Conservation (phyloP, 2,797 vertebrate genomes). For the Myripristis jacobus region DNA sequence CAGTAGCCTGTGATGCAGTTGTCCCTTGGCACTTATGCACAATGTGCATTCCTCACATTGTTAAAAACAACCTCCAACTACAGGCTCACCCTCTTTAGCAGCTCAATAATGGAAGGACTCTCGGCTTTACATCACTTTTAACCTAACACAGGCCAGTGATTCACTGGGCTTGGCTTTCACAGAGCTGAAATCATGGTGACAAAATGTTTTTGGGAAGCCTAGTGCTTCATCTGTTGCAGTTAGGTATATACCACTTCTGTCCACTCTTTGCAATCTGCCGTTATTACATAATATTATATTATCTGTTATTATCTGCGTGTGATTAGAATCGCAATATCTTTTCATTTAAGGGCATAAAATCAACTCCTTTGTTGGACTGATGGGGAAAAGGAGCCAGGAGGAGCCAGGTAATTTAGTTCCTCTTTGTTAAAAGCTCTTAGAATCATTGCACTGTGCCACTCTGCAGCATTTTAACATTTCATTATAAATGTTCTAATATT, state of each 20-base stretch:
- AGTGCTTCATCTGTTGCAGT: no score
- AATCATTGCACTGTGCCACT: neutral
- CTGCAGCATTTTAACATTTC: no score
- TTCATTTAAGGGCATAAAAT: slow-evolving; percentile 83
- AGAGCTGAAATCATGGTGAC: neutral
- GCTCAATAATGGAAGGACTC: neutral
- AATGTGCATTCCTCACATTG: neutral
- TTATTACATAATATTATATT: neutral
- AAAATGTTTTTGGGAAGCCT: no score
- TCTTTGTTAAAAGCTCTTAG: no score
- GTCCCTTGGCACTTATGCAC: neutral
- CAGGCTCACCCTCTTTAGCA: no score
- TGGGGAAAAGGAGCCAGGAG: slow-evolving; percentile 86
- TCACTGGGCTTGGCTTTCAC: neutral
- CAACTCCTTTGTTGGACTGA: slow-evolving; percentile 87
- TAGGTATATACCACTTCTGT: no score
- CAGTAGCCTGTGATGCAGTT: slow-evolving; percentile 14
- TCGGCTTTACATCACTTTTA: neutral
- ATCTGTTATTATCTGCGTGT: no score
- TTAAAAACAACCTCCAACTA: no score
- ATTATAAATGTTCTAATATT: no score
- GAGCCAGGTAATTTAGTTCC: slow-evolving; percentile 75
- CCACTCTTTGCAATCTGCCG: no score
- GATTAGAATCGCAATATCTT: neutral
- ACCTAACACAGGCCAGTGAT: neutral